Percentiles rank a stretch among this genome's conserved stretches.
Conservation (phyloP, 2,113 vertebrate species). For the Aplodontia rufa region DNA sequence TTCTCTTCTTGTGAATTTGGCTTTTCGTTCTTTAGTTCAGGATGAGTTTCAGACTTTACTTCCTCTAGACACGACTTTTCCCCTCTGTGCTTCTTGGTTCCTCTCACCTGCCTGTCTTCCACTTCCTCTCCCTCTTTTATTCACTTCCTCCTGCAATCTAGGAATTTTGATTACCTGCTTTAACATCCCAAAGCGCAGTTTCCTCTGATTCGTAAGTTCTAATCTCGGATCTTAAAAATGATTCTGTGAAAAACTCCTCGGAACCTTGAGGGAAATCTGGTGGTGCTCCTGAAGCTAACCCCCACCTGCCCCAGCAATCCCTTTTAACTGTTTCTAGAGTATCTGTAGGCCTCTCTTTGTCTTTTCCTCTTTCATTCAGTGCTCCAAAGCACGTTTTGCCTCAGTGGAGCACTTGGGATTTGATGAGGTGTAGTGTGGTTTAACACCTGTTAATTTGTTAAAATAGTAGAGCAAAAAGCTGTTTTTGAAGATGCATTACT, state of each 20-base stretch:
- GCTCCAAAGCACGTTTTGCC: slow-evolving; percentile 40
- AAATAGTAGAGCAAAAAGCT: too few species aligned
- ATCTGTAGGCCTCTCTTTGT: not conserved
- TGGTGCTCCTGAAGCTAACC: slow-evolving; percentile 62
- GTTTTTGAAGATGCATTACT: too few species aligned
- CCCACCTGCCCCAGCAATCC: too few species aligned
- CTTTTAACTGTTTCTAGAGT: slow-evolving; percentile 3
- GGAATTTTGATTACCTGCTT: not conserved
- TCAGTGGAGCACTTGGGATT: slow-evolving; percentile 29
- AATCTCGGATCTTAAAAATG: slow-evolving; percentile 26
- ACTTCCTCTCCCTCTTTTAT: not conserved
- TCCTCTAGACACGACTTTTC: not conserved
- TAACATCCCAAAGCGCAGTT: not conserved
- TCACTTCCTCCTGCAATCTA: not conserved
- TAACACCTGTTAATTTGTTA: slow-evolving; percentile 56
- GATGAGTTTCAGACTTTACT: not conserved
- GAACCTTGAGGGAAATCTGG: slow-evolving; percentile 43
- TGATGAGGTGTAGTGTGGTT: slow-evolving; percentile 49
- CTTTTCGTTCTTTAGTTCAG: slow-evolving; percentile 30
- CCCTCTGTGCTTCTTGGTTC: not conserved
- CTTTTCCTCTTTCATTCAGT: slow-evolving; percentile 33
- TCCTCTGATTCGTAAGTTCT: slow-evolving; percentile 36
- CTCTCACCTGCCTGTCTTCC: not conserved
- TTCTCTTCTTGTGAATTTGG: not conserved
- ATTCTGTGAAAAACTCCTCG: not conserved